Conservation (phyloP, 1,140 invertebrate genomes). For the Bathynomus jamesi region DNA sequence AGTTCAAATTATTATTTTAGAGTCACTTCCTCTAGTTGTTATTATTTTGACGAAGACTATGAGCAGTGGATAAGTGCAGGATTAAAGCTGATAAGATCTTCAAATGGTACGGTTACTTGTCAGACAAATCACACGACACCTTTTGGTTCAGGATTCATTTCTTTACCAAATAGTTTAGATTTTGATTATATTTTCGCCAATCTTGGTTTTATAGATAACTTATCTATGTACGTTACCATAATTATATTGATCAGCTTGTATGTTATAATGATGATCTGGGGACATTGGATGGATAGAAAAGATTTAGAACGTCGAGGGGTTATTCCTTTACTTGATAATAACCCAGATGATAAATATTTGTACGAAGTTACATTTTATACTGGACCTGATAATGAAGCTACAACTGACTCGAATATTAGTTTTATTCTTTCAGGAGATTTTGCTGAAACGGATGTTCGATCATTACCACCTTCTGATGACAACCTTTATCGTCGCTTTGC, state of each 20-base stretch:
- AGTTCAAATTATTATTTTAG: constrained; percentile 12
- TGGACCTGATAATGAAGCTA: constrained; percentile 12
- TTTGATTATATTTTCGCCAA: constrained; percentile 50
- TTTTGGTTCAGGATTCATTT: constrained; percentile 49
- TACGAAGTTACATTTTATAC: constrained; percentile 13
- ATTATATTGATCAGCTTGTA: constrained; percentile 47
- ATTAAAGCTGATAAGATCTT: background rate
- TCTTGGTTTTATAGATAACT: constrained; percentile 48
- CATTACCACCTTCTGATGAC: background rate
- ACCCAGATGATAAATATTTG: constrained; percentile 12
- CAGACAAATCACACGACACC: constrained; percentile 49
- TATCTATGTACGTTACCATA: constrained; percentile 49
- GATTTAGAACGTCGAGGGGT: constrained; percentile 8
- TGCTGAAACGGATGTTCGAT: constrained; percentile 9
- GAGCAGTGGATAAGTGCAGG: constrained; percentile 5
- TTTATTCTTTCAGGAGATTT: constrained; percentile 12
- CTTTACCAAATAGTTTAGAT: constrained; percentile 50
- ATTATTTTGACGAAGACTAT: constrained; percentile 14
- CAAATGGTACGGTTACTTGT: constrained; percentile 41
- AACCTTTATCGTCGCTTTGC: constrained; percentile 14
- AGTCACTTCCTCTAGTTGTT: constrained; percentile 15
- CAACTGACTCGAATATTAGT: constrained; percentile 7
- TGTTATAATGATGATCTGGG: constrained; percentile 17
- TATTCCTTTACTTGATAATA: constrained; percentile 15
- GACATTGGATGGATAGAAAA: constrained; percentile 8